Evolutionary conservation across 2,113 vertebrate genomes (phyloP), one percentile per base, ranked within the genome.

Genomic region (Solenodon paradoxus): DNA sequence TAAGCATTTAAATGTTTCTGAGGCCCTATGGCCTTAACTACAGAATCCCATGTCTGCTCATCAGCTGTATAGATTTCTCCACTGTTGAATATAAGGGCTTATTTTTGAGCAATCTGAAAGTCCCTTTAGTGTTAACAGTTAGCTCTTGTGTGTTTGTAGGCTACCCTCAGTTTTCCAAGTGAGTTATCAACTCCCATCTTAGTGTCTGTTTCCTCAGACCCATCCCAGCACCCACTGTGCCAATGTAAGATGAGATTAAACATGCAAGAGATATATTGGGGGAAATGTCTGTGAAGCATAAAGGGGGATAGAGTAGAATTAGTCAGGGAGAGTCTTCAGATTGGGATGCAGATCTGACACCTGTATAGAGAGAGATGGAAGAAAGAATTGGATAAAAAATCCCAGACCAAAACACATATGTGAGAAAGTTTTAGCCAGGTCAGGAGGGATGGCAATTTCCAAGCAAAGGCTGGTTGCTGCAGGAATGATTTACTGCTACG

Each of bases 91-190:
- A 81, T 32, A 61, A 42, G 11, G 32, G 11, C 8, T 74, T 81
- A 57, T 20, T 35, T 92, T 15, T 75, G 88, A 96, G 28, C 35
- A 63, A 47, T 45, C n/a, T 81, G 45, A 86, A 95, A 93, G 55
- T 55, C 38, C 57, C 64, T 84, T 5, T 53, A 30, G 26, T 9
- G 40, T 6, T 55, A 10, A 86, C 7, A 68, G 7, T 66, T 83
- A 86, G n/a, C 24, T 82, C 16, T 88, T 81, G 79, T 66, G 12
- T 72, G 79, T 55, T 63, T 84, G 10, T 80, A 81, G 78, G 92
- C 16, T 15, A 79, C 64, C 28, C 9, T 77, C 42, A 53, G 4
- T 80, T 90, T 91, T 64, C 19, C 24, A 77, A 64, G 51, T 74
- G 69, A n/a, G 5, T 68, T 10, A 93, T 90, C 57, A 42, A 17